phyloP scores from a whole-genome alignment of 2,888 invertebrate species.

The Acleris holmiana region DNA sequence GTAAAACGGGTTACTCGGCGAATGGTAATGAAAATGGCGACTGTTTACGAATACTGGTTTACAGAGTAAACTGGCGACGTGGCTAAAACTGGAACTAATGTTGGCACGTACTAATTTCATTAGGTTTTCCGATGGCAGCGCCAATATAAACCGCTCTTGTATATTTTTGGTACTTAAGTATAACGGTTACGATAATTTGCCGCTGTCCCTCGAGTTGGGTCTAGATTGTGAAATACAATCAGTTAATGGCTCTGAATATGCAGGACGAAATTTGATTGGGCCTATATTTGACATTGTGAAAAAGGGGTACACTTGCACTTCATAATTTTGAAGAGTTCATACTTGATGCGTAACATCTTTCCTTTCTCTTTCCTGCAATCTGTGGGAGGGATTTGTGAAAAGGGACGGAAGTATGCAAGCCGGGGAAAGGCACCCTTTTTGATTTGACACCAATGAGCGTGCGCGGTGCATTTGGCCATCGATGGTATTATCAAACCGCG shows the following conservation, averaged over 20 bases:
- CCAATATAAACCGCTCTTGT: neutral
- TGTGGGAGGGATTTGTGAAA: too few relatives aligned
- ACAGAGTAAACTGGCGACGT: slow-evolving; percentile 19
- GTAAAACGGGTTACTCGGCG: slow-evolving; percentile 18
- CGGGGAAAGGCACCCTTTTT: too few relatives aligned
- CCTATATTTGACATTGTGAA: too few relatives aligned
- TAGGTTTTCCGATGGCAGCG: slow-evolving; percentile 7
- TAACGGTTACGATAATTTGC: slow-evolving; percentile 25
- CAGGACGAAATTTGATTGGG: too few relatives aligned
- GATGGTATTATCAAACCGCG: too few relatives aligned
- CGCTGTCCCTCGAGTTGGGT: slow-evolving; percentile 15
- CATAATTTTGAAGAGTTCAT: too few relatives aligned
- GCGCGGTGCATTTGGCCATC: too few relatives aligned
- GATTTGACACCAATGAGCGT: too few relatives aligned
- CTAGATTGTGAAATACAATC: slow-evolving; percentile 23
- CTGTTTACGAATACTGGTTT: slow-evolving; percentile 18
- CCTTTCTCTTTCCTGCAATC: too few relatives aligned
- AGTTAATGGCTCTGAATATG: slow-evolving; percentile 3
- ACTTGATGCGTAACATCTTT: too few relatives aligned
- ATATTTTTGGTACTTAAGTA: slow-evolving; percentile 20
- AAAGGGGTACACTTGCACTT: too few relatives aligned
- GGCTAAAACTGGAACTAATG: slow-evolving; percentile 27
- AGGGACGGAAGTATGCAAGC: too few relatives aligned
- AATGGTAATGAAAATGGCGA: slow-evolving; percentile 33
- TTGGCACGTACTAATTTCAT: slow-evolving; percentile 5